Evolutionary conservation across 2,797 vertebrate genomes (phyloP), one percentile per base, ranked within the genome.

Genomic region (Sorex maritimensis): DNA sequence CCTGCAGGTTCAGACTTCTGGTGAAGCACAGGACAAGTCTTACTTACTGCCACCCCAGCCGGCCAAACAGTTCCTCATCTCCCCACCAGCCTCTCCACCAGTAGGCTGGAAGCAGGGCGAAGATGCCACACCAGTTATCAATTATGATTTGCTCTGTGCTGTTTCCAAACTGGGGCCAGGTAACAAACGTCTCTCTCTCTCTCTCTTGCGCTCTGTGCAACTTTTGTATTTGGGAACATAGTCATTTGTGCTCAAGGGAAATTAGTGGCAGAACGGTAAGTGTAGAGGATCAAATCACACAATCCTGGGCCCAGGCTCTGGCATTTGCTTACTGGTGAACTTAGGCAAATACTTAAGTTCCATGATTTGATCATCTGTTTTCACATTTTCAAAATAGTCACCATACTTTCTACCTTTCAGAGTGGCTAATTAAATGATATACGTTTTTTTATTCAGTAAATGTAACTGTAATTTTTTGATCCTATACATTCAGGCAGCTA

Each of bases 81-180:
- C 99, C 0, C 99, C 99, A 0, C 99, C 99, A 0, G 98, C 99
- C 0, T 99, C 99, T 2, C 99, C 99, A 0, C 99, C 99, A 0
- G 99, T 99, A 87, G 99, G 99, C 9, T 99, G 99, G 99, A 99
- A 99, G 94, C 99, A 99, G 98, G 99, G 99, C 7, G 99, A 99
- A 81, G 99, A 99, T 21, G 99, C 99, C 0, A 99, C 98, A 17
- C 99, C 99, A 0, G 98, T 98, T 94, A 99, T 99, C 96, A 99
- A 99, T 97, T 99, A 99, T 1, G 99, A 99, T 96, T 97, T 99
- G 92, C 98, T 99, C 93, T 99, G 99, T 95, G 99, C 99, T 1
- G 99, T 99, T 91, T 99, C 99, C 97, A 99, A 99, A 96, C 92
- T 99, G 63, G 99, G 99, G 55, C 99, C 99, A 95, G 99, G 99